phyloP scores from a whole-genome alignment of 2,113 vertebrate species.

The Microtus richardsoni region DNA sequence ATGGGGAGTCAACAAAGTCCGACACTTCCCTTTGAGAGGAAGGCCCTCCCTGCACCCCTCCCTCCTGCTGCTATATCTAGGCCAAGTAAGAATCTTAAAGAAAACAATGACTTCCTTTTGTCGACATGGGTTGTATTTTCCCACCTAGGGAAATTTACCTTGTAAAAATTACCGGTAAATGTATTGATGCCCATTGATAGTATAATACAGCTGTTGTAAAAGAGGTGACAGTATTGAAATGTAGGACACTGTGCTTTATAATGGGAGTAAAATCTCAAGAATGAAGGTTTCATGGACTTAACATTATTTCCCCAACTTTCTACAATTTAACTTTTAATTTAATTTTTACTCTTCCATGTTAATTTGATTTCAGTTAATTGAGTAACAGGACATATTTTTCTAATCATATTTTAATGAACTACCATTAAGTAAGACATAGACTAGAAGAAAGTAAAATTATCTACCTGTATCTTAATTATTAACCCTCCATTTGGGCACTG shows the following conservation, averaged over 20 bases:
- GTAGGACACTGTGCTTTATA: background rate
- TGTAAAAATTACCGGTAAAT: background rate
- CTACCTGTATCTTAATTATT: background rate
- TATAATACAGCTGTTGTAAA: background rate
- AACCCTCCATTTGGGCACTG: background rate
- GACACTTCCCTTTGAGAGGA: too few species aligned
- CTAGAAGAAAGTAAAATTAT: constrained; percentile 51
- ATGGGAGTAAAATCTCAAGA: background rate
- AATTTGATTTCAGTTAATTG: background rate
- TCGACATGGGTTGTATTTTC: constrained; percentile 1
- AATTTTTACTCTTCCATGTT: background rate
- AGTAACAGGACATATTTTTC: background rate
- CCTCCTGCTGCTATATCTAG: too few species aligned
- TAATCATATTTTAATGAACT: constrained; percentile 34
- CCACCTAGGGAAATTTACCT: background rate
- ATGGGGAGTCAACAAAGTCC: too few species aligned
- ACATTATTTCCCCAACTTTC: constrained; percentile 4
- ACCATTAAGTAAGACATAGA: background rate
- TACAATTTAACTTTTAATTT: constrained; percentile 1
- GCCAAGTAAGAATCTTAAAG: background rate
- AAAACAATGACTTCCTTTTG: background rate
- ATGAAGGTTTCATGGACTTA: background rate
- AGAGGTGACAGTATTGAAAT: background rate
- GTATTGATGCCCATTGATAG: background rate
- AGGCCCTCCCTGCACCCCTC: too few species aligned